phyloP scores from a whole-genome alignment of 2,888 invertebrate species.

The Philhelius pedissequus region DNA sequence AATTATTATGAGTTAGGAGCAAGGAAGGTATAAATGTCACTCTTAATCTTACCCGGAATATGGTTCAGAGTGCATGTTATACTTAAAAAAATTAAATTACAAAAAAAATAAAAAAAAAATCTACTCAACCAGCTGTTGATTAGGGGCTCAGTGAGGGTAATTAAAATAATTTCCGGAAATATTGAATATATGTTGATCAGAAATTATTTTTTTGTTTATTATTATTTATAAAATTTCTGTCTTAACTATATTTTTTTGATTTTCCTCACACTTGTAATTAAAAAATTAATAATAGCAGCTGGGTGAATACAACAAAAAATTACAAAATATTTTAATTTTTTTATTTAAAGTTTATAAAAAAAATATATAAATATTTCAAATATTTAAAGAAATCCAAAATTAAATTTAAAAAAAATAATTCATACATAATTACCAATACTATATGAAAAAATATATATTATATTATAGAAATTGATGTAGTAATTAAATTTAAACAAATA shows the following conservation, averaged over 20 bases:
- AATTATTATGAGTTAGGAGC: neutral
- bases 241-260: conserved; percentile 58
- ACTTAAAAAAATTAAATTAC: conserved; percentile 36
- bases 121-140: conserved; percentile 65
- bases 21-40: conserved; percentile 33
- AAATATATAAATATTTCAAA: conserved; percentile 51
- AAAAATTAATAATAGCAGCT: conserved; percentile 58
- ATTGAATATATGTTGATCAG: conserved; percentile 10
- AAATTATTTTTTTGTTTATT: neutral
- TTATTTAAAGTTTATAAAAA: conserved; percentile 40
- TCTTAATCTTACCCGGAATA: conserved; percentile 40
- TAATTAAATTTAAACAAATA: conserved; percentile 56
- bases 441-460: conserved; percentile 46
- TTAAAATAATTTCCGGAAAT: conserved; percentile 52
- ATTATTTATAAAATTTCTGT: neutral
- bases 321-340: conserved; percentile 40
- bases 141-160: conserved; percentile 69
- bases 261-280: conserved; percentile 65
- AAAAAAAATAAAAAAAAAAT: conserved; percentile 11
- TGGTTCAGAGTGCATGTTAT: conserved; percentile 41
- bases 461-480: conserved; percentile 68
- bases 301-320: conserved; percentile 53
- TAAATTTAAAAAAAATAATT: conserved; percentile 49
- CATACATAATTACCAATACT: conserved; percentile 59
- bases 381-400: conserved; percentile 65